These are phyloP conservation scores for Monopis laevigella DNA, from an alignment of 2,888 invertebrate genomes.

Conservation along the genomic window DNA sequence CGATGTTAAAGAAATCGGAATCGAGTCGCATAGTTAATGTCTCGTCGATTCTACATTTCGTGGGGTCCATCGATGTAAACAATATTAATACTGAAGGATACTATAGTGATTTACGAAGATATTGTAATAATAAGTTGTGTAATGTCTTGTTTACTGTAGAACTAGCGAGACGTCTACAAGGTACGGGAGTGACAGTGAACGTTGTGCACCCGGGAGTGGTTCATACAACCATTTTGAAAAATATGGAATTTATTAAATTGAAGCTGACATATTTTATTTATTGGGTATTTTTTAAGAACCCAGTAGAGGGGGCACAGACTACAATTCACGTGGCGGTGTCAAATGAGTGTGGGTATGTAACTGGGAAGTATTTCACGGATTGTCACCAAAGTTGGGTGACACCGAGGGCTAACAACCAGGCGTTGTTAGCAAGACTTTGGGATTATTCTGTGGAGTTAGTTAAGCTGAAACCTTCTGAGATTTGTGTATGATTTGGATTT, in stretches of 20 bases:
- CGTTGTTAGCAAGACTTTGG: constrained; percentile 81
- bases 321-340: constrained; percentile 77
- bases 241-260: constrained; percentile 57
- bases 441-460: constrained; percentile 56
- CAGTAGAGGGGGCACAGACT: constrained; percentile 84
- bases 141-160: constrained; percentile 57
- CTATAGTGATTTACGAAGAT: constrained; percentile 63
- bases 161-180: constrained; percentile 43
- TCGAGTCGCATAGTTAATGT: constrained; percentile 54
- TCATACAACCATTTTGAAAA: constrained; percentile 81
- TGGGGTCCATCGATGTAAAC: constrained; percentile 33
- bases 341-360: constrained; percentile 74
- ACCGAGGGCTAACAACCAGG: constrained; percentile 70
- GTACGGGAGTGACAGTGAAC: constrained; percentile 76
- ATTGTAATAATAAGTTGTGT: constrained; percentile 55
- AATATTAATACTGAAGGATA: constrained; percentile 37
- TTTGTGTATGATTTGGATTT: constrained; percentile 1
- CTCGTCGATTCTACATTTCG: constrained; percentile 52
- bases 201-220: constrained; percentile 89
- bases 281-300: constrained; percentile 78
- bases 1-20: constrained; percentile 48
- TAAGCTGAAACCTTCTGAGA: constrained; percentile 25
- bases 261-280: constrained; percentile 69
- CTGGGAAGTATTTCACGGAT: constrained; percentile 83
- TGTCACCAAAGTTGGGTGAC: constrained; percentile 72